Base-by-base conservation (phyloP, 2,888 invertebrate genomes). In the Serripes groenlandicus region DNA sequence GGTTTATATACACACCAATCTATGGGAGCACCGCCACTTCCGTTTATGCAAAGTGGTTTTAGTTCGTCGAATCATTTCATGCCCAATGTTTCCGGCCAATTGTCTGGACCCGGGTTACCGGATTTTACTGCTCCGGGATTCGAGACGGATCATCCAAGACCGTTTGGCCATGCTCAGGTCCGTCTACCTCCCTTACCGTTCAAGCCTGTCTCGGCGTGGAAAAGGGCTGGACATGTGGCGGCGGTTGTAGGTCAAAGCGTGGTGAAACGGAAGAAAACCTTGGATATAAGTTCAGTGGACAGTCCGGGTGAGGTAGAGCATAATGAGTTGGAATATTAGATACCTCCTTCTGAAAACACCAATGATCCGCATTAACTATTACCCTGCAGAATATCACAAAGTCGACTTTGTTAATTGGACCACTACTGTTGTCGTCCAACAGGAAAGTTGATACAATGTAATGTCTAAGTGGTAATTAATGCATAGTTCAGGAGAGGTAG, bases 221-320 rank as follows among this genome's bases (percentile, higher is more conserved):
- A 30, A 32, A 62, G 1, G 21, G 42, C 34, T 9, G 75, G 75
- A 11, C 7, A 34, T 7, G 75, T 35, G 1, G 26, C 54, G 0
- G 54, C 32, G 21, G 75, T 66, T 11, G 35, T 37, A 1, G 54
- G 42, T 26, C 49, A 54, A 30, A 32, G 23, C 21, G 26, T 21
- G n/a, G 49, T 75, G 3, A 56, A 69, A 21, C 58, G 35, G 23
- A 37, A 30, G n/a, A 60, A 62, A 28, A 52, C 69, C 7, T 28
- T 78, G 18, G 78, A 78, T 49, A 78, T 78, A 26, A 35, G 15
- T 3, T 49, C 66, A 52, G 52, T 78, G 3, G 78, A 74, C n/a
- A n/a, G 74, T 34, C 78, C 78, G 1, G 42, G 26, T 0, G 18
- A 58, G 32, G 49, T 78, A 21, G 78, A 78, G 52, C 60, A 52